Base-by-base conservation (phyloP, 2,888 invertebrate species). In the Sarcophaga subvicina region DNA sequence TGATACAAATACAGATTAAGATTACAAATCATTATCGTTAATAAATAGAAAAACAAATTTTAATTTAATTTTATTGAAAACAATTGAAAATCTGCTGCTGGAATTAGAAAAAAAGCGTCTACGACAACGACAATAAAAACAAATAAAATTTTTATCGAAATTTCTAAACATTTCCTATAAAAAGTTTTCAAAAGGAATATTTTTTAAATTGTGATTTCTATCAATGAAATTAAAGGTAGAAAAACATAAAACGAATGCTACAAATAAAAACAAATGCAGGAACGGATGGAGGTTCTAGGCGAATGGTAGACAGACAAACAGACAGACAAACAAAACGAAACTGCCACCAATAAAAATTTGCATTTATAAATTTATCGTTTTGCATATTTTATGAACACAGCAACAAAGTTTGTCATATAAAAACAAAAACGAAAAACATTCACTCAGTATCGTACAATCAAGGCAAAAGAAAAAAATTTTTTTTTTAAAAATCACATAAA, bases 341-440 rank as follows among this genome's bases (percentile, higher is more conserved):
- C 60, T 80, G 83, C 86, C 83, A 83, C 80, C 83, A 77, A 83
- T 83, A 91, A 91, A 91, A 90, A 91, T 91, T 91, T 91, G 91
- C 91, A 91, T 91, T 90, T 91, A 91, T 91, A 90, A 90, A 91
- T 91, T 91, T 90, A 89, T 89, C 89, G 89, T 89, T 90, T 90
- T 89, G 89, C 87, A 85, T 88, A 79, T 88, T 84, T 88, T 83
- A 86, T 86, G 83, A 86, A 69, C 86, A 83, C 86, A 83, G 63
- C 67, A 80, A 83, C 83, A 86, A 86, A 82, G 87, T 88, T 86
- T 88, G 79, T 85, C 83, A 87, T 73, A 81, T 72, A 76, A 78
- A 84, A 75, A 80, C 75, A 85, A 72, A 83, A 79, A 45, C 49
- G 71, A 17, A 83, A 8, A 37, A 37, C 37, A 37, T 37, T 37